These are phyloP conservation scores for Timandra comae DNA, from an alignment of 2,888 invertebrate genomes.

Conservation along the genomic window DNA sequence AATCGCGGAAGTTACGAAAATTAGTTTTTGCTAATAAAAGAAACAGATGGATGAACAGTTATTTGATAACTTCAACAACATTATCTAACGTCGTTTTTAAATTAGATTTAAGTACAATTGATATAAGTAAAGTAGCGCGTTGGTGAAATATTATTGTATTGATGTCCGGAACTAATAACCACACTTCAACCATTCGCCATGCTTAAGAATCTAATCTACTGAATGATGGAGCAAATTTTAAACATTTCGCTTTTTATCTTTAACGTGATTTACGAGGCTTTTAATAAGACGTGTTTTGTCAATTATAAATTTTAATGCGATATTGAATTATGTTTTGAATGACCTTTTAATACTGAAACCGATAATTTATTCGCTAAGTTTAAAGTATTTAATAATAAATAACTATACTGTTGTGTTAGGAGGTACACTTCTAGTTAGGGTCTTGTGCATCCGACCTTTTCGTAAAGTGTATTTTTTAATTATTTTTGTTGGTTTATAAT, in stretches of 20 bases:
- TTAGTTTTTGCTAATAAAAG: slow-evolving; percentile 35
- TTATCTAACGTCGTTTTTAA: slow-evolving; percentile 16
- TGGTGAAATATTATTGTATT: slow-evolving; percentile 39
- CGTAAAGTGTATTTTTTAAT: slow-evolving; percentile 37
- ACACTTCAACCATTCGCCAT: slow-evolving; percentile 59
- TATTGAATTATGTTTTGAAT: neutral
- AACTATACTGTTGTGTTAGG: no score
- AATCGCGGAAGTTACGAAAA: slow-evolving; percentile 59
- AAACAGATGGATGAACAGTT: slow-evolving; percentile 31
- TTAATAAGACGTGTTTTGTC: slow-evolving; percentile 22
- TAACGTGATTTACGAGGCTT: slow-evolving; percentile 55
- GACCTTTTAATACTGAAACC: no score
- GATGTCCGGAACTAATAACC: slow-evolving; percentile 56
- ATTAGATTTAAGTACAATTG: slow-evolving; percentile 7
- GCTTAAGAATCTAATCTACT: slow-evolving; percentile 62
- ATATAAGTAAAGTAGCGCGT: slow-evolving; percentile 23
- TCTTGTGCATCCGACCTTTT: neutral
- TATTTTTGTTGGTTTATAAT: slow-evolving; percentile 60
- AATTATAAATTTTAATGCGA: neutral
- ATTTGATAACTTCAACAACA: slow-evolving; percentile 20
- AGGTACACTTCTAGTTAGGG: no score
- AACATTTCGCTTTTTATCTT: slow-evolving; percentile 62
- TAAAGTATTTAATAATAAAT: no score
- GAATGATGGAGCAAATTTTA: slow-evolving; percentile 57
- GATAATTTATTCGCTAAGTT: no score